Percentiles rank a stretch among this genome's conserved stretches.
Evolutionary conservation across 2,797 vertebrate genomes (phyloP).

Genomic region (Sebastes kiyomatsui): DNA sequence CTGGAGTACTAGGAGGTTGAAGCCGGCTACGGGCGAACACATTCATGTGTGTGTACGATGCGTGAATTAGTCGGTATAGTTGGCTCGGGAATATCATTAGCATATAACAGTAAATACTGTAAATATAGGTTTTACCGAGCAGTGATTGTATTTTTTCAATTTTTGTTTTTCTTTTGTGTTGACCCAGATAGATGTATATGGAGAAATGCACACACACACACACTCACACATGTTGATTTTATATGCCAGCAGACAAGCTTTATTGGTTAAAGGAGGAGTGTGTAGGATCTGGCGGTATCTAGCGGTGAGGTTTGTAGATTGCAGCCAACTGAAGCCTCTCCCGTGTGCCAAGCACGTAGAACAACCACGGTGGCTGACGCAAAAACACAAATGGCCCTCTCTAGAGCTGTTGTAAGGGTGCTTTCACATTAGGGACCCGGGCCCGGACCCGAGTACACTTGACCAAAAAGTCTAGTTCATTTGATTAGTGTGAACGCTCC

Average conservation of each 20-base stretch:
- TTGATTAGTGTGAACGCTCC: no score
- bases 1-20: constrained; percentile 19
- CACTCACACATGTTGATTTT: constrained; percentile 8
- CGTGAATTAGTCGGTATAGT: not conserved
- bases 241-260: constrained; percentile 17
- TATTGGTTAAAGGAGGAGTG: constrained; percentile 12
- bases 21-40: constrained; percentile 25
- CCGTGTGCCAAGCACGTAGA: no score
- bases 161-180: constrained; percentile 1
- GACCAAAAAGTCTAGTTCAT: no score
- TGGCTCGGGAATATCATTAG: constrained; percentile 18
- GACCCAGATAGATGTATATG: constrained; percentile 7
- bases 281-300: no score
- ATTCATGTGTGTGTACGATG: constrained; percentile 15
- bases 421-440: no score
- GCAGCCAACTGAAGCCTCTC: no score
- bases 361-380: no score
- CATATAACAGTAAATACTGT: constrained; percentile 24
- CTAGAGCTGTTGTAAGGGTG: no score
- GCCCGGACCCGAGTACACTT: no score
- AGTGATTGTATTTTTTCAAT: constrained; percentile 11
- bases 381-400: no score
- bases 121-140: constrained; percentile 29
- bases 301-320: no score
- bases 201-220: not conserved